A percentile compares a stretch with the other conserved stretches of the same genome.
Evolutionary conservation across 2,113 vertebrate genomes (phyloP).

Genomic region (Bubo bubo): DNA sequence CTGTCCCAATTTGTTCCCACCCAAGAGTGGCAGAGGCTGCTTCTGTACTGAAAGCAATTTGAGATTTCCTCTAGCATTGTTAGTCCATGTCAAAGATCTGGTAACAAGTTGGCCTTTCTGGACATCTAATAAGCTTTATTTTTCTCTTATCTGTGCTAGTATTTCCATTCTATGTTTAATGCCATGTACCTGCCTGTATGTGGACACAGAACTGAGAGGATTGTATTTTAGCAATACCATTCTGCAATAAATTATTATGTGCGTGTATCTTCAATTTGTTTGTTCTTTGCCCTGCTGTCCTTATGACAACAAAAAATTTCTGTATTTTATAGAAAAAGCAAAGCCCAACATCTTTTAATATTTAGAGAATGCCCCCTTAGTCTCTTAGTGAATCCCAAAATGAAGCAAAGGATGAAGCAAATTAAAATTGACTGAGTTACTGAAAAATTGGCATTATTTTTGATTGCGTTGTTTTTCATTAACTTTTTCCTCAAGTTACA

Average conservation of each 20-base stretch:
- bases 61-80: neutral
- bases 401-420: neutral
- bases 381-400: neutral
- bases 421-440: neutral
- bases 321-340: neutral
- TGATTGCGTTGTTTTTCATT: neutral
- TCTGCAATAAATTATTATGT: neutral
- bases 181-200: neutral
- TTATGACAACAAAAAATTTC: rapidly evolving
- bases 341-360: neutral
- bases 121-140: neutral
- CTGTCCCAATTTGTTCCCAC: neutral
- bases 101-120: neutral
- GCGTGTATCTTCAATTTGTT: neutral
- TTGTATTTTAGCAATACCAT: neutral
- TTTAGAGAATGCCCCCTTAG: neutral
- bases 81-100: neutral
- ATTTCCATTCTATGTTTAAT: neutral
- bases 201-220: neutral
- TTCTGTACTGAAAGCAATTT: neutral
- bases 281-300: neutral
- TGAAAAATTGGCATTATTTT: neutral
- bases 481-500: neutral
- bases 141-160: neutral
- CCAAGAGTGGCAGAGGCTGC: neutral